Percentiles rank a stretch among this genome's conserved stretches.
These are phyloP conservation scores for Dendrocopos noguchii DNA, from an alignment of 2,113 vertebrate species.

Conservation along the genomic window DNA sequence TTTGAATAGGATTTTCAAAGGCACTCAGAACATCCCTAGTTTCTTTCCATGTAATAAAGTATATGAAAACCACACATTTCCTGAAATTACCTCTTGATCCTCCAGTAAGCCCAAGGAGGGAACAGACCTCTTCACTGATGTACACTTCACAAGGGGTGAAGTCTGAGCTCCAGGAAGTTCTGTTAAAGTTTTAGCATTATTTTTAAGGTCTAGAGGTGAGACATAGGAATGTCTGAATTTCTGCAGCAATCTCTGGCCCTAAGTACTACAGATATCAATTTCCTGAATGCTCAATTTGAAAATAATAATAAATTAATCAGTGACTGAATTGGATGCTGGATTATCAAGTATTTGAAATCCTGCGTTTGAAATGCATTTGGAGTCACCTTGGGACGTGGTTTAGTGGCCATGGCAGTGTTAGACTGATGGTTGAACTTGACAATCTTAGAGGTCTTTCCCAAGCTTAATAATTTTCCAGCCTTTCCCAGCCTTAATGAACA, in stretches of 20 bases:
- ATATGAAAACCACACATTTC: background rate
- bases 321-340: background rate
- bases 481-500: no score
- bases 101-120: background rate
- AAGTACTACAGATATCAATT: background rate
- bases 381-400: background rate
- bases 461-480: no score
- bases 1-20: slow-evolving; percentile 48
- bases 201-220: background rate
- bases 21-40: background rate
- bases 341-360: background rate
- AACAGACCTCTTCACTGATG: background rate
- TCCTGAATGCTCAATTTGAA: background rate
- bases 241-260: background rate
- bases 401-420: no score
- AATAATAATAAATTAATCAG: background rate
- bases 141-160: background rate
- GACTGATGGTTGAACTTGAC: no score
- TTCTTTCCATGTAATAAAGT: background rate
- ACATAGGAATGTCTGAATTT: background rate
- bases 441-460: no score
- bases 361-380: background rate
- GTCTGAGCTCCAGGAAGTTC: background rate
- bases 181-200: background rate
- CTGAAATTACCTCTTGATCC: slow-evolving; percentile 18